Percentiles rank a stretch among this genome's conserved stretches.
phyloP scores from a whole-genome alignment of 2,797 vertebrate species.

The Alauda arvensis region DNA sequence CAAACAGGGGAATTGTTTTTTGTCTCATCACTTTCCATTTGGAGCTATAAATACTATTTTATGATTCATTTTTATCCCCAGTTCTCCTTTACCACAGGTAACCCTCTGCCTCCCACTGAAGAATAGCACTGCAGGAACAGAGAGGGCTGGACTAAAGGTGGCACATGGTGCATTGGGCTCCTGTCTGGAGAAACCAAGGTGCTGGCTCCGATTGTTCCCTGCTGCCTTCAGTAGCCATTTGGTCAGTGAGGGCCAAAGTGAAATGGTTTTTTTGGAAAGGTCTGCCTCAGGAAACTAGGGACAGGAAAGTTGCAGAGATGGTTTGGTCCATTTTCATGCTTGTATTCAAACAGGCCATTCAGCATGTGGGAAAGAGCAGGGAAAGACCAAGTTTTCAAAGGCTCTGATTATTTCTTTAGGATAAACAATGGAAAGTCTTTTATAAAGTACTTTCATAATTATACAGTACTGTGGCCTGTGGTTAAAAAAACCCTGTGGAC shows the following conservation, averaged over 20 bases:
- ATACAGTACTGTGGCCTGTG: not conserved
- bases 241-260: not conserved
- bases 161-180: fast-evolving
- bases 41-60: not conserved
- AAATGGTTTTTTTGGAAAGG: not conserved
- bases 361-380: not conserved
- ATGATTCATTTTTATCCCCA: not conserved
- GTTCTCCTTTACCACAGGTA: not conserved
- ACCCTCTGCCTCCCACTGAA: not conserved
- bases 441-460: not conserved
- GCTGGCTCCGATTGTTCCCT: fast-evolving
- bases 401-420: not conserved
- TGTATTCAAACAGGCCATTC: not conserved
- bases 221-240: fast-evolving
- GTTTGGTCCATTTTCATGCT: not conserved
- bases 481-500: not conserved
- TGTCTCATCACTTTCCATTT: not conserved
- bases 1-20: not conserved
- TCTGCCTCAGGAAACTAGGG: not conserved
- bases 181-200: fast-evolving
- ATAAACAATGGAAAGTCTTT: not conserved
- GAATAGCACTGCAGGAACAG: not conserved
- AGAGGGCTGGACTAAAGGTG: not conserved
- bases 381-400: not conserved
- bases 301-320: not conserved